Base-by-base conservation (phyloP, 1,140 invertebrate species). In the Neodiprion pinetum region DNA sequence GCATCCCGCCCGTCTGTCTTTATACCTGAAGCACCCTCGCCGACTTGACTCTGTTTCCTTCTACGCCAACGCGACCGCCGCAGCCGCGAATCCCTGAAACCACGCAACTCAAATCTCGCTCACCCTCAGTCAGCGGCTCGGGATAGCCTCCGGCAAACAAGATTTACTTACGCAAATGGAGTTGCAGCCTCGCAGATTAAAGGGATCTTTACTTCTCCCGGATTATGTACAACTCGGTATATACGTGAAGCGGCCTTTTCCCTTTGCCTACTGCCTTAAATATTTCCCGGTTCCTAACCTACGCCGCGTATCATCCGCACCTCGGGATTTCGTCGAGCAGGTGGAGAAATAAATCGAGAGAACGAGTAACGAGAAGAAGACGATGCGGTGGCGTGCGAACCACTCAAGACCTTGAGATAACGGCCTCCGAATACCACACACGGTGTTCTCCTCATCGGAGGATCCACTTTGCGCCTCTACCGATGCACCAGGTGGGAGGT, bases 171-270 rank as follows among this genome's bases (percentile, higher is more conserved):
- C 53, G 53, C 53, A 61, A 61, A 61, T 61, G 4, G 53, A 61
- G 53, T 61, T 61, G 53, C 53, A 61, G 53, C 53, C 53, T 61
- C 53, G 11, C 53, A 61, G 53, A 61, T 61, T 61, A 61, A 61
- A 61, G 53, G 53, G 53, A 61, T 61, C 53, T 17, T 4, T 61
- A 12, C n/a, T 61, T 61, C 53, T 61, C n/a, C 53, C n/a, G 53
- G 8, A 61, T 61, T 61, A 61, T 61, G 53, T 61, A 61, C 53
- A 12, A 9, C 53, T n/a, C 53, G 28, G 28, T 40, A 40, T 40
- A 40, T 40, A 5, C 1, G 7, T 8, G 53, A 5, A 40, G 28
- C 28, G 5, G 28, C 28, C 28, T 40, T 21, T 21, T 40, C 28
- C 28, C 28, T 40, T 40, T 40, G 28, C 28, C 28, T 40, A 40